Evolutionary conservation across 2,888 invertebrate species (phyloP), one percentile per base, ranked within the genome.

Genomic region (Lepidochrysops patricia): DNA sequence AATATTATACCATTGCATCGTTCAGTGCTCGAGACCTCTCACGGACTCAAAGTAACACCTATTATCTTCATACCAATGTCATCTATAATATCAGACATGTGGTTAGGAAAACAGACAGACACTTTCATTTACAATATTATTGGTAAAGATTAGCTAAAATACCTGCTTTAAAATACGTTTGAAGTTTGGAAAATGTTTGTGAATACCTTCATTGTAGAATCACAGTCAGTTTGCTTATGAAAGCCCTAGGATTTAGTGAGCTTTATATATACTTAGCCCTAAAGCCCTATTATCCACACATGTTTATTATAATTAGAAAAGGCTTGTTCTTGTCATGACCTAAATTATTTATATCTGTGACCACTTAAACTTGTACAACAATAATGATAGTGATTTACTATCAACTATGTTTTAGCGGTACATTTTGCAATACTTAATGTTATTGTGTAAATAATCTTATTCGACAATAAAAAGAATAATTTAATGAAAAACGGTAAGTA

Each of bases 321-420:
- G 12, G 19, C 48, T 12, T 27, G 37, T 15, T 19, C 6, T 34
- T 27, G 74, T 43, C 43, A 43, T 19, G 72, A 54, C 62, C 65
- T 68, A 66, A 66, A 69, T 67, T 69, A 69, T 66, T 67, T 64
- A 69, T 67, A 57, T 1, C n/a, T n/a, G n/a, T 12, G 61, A 60
- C 54, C 57, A 56, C 66, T 64, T 43, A 43, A n/a, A n/a, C n/a
- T 43, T 43, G 43, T 43, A 9, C 23, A 26, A 52, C 52, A 52
- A 29, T 29, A 13, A 52, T 13, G 25, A 49, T 49, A 29, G 7
- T 29, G 7, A 4, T 29, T 49, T 48, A 23, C 7, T 4, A 48
- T 15, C 19, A 43, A 13, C 5, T 19, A n/a, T 19, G 9, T 19
- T 19, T 43, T 43, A 43, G 5, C 7, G 2, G 13, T 35, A 35